phyloP scores from a whole-genome alignment of 1,140 invertebrate genomes.

The Nasonia longicornis region DNA sequence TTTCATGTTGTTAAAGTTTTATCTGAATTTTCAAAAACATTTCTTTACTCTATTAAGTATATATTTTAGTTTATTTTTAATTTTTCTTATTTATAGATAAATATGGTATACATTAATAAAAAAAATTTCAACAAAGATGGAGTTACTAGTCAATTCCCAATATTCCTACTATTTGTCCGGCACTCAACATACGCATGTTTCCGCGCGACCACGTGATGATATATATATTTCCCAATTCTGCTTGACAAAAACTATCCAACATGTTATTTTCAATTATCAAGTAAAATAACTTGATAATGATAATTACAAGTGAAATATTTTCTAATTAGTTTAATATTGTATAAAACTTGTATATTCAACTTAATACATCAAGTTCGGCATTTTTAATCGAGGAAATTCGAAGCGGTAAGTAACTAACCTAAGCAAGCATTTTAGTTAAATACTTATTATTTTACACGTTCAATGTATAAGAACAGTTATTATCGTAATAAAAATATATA shows the following conservation, averaged over 20 bases:
- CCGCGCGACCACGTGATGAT: too few species aligned
- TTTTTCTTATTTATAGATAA: background rate
- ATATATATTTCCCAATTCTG: too few species aligned
- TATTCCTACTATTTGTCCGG: too few species aligned
- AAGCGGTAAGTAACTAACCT: constrained; percentile 26
- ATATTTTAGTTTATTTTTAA: background rate
- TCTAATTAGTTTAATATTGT: background rate
- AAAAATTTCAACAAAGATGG: too few species aligned
- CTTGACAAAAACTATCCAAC: too few species aligned
- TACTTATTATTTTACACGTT: background rate
- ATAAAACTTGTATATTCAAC: background rate
- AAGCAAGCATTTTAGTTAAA: constrained; percentile 15
- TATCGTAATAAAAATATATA: too few species aligned
- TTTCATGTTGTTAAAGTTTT: background rate
- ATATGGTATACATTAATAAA: background rate
- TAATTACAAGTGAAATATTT: background rate
- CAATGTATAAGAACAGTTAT: background rate
- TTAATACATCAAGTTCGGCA: background rate
- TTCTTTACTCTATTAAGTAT: background rate
- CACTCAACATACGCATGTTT: too few species aligned
- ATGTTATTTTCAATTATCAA: too few species aligned
- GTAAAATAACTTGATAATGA: background rate
- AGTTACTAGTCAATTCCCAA: too few species aligned
- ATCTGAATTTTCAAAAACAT: background rate
- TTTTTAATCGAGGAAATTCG: background rate